phyloP scores from a whole-genome alignment of 2,113 vertebrate genomes.

The Psittacus erithacus region DNA sequence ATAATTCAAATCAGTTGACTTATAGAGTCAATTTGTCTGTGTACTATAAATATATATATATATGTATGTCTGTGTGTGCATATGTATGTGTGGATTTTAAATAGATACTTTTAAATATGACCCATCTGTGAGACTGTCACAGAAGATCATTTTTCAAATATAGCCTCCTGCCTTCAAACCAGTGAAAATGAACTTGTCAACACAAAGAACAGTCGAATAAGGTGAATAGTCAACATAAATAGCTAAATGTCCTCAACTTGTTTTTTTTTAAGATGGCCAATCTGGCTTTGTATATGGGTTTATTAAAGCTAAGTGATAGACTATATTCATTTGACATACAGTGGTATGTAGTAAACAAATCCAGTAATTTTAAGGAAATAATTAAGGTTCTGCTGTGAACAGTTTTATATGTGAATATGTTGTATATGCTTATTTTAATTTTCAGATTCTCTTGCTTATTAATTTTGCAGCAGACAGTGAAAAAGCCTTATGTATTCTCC shows the following conservation, averaged over 20 bases:
- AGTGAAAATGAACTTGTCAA: neutral
- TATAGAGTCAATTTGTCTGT: neutral
- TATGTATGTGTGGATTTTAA: neutral
- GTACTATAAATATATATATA: neutral
- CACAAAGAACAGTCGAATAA: neutral
- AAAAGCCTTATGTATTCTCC: neutral
- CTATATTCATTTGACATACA: neutral
- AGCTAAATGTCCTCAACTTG: rapidly evolving
- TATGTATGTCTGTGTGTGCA: neutral
- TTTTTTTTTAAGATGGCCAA: neutral
- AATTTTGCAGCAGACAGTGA: neutral
- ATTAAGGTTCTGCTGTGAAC: neutral
- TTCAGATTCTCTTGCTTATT: neutral
- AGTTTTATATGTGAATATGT: neutral
- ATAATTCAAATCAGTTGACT: neutral
- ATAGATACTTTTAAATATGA: neutral
- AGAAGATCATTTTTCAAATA: neutral
- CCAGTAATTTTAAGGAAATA: neutral
- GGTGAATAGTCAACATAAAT: neutral
- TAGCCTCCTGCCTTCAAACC: neutral
- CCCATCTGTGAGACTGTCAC: neutral
- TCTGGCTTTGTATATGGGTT: neutral
- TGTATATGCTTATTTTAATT: neutral
- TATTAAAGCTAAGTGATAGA: neutral
- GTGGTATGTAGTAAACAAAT: neutral